Evolutionary conservation across 2,113 vertebrate genomes (phyloP).

Genomic region (Rhizomys pruinosus): DNA sequence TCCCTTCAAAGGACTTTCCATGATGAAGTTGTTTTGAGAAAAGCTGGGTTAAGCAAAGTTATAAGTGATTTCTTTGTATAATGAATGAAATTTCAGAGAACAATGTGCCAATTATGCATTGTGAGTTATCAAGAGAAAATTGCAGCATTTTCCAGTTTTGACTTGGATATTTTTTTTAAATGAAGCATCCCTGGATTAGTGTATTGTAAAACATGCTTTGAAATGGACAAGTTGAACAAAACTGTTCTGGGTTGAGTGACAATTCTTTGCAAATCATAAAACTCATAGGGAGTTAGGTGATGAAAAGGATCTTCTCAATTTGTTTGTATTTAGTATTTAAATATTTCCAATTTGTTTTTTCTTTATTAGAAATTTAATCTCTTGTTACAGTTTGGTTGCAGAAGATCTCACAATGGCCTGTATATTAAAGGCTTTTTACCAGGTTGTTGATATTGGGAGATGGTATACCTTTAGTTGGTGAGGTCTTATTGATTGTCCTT

Average conservation of each 20-base stretch:
- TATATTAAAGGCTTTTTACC: background rate
- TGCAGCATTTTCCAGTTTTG: background rate
- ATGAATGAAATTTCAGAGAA: background rate
- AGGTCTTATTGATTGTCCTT: background rate
- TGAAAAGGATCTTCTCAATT: constrained; percentile 1
- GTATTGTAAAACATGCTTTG: constrained; percentile 8
- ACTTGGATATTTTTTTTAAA: background rate
- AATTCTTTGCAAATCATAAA: background rate
- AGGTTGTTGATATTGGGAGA: background rate
- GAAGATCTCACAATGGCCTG: background rate
- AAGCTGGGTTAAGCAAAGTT: constrained; percentile 28
- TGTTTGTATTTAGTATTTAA: background rate
- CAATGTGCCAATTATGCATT: background rate
- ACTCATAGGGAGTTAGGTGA: background rate
- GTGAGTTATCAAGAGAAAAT: constrained; percentile 1
- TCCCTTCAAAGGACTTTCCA: constrained; percentile 20
- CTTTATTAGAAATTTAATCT: background rate
- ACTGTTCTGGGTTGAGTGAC: background rate
- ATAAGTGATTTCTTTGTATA: constrained; percentile 32
- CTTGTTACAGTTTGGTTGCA: background rate
- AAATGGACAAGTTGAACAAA: background rate
- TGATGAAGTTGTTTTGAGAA: constrained; percentile 36
- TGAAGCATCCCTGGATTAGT: background rate
- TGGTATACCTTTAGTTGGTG: background rate
- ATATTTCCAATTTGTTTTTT: background rate